Evolutionary conservation across 2,797 vertebrate species (phyloP).

Genomic region (Labroides dimidiatus): DNA sequence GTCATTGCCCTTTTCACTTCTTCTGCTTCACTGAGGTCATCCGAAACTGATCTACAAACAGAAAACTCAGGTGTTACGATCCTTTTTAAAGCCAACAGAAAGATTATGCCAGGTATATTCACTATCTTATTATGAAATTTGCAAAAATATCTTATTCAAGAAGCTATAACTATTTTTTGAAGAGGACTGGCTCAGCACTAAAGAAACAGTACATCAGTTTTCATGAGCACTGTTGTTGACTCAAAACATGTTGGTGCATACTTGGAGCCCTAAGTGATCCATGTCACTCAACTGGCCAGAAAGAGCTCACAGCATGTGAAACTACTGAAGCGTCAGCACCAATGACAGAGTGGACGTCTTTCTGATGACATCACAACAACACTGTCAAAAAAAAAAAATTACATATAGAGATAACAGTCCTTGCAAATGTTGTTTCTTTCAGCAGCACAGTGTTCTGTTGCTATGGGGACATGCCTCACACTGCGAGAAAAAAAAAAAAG

Average conservation of each 20-base stretch:
- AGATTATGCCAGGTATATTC: too few relatives aligned
- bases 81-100: too few relatives aligned
- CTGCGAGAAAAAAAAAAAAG: slow-evolving; percentile 42
- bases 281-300: not conserved
- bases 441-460: slow-evolving; percentile 67
- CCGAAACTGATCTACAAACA: too few relatives aligned
- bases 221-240: not conserved
- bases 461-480: slow-evolving; percentile 73
- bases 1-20: too few relatives aligned
- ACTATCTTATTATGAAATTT: too few relatives aligned
- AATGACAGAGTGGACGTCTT: slow-evolving; percentile 3
- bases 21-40: too few relatives aligned
- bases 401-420: slow-evolving; percentile 37
- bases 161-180: not conserved
- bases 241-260: not conserved
- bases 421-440: slow-evolving; percentile 56
- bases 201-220: not conserved
- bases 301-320: slow-evolving; percentile 28
- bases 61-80: too few relatives aligned
- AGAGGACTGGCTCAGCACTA: not conserved
- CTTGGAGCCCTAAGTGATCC: not conserved
- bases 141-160: not conserved
- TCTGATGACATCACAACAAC: slow-evolving; percentile 39
- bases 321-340: slow-evolving; percentile 29
- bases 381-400: slow-evolving; percentile 29